Evolutionary conservation across 2,888 invertebrate genomes (phyloP), one percentile per base, ranked within the genome.

Genomic region (Epirrhoe alternata): DNA sequence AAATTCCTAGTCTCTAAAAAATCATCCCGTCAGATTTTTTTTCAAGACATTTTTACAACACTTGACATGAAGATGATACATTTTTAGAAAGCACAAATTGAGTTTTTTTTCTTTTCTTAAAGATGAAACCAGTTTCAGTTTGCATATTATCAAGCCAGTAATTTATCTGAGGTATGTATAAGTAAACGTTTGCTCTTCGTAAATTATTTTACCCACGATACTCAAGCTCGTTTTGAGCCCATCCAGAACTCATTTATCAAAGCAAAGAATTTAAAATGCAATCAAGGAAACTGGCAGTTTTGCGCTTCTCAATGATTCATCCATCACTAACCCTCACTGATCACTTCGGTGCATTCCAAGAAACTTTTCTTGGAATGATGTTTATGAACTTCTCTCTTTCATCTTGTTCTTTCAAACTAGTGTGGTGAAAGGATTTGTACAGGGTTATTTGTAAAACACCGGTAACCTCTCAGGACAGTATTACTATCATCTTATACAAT

Each of bases 241-340:
- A 62, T 58, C 45, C 50, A 53, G 31, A 50, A 54, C 42, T 54
- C 54, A 59, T 62, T 59, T 59, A 62, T 55, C 59, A 62, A 35
- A 50, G 24, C 31, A 31, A 57, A 30, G 35, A 62, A 59, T 66
- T 62, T 66, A 62, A 62, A 66, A 53, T 56, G 52, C 57, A 53
- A 66, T 62, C 55, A 66, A 61, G 31, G 57, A 58, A 54, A 35
- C 38, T 49, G 50, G 61, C 42, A 24, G 42, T 54, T 59, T 58
- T 50, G 35, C 33, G 42, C 49, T 4, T 42, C 38, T 42, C 38
- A 42, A 42, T 42, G 38, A 42, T 12, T 42, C 38, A 42, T 42
- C 10, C 38, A 42, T 42, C 38, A 42, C 38, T 42, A 3, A 42
- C 38, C 38, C 12, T 42, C 38, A 12, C 12, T 42, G 38, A 10